Base-by-base conservation (phyloP, 2,113 vertebrate species). In the Tychaedon coryphoeus region DNA sequence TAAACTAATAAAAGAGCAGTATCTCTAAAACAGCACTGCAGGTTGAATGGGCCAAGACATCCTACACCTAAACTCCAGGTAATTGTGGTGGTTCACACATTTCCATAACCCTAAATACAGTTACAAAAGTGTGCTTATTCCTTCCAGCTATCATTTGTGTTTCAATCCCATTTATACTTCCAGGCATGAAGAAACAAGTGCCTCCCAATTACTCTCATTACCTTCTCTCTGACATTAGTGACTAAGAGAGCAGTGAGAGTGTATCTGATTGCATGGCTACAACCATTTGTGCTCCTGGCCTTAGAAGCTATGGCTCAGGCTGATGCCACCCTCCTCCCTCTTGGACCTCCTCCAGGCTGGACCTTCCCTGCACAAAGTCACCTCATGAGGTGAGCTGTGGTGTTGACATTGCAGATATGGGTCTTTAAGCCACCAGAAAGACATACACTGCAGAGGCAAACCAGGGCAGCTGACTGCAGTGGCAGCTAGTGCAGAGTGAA, bases 381-480 rank as follows among this genome's bases (percentile, higher is more conserved):
- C 0, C 0, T 66, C 53, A 70, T 0, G 2, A 56, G 24, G 51
- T 38, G 64, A 92, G 29, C 26, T 81, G 33, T 0, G 0, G 8
- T 8, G 20, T 14, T 2, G 4, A n/a, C 28, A 74, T 28, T 13
- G 26, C 0, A 5, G 33, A 34, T 38, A 62, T 1, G 10, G 33
- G 18, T 19, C 31, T 70, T 86, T 29, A 83, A 45, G 34, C 5
- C 45, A 36, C 16, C 23, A 7, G 13, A 23, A 72, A 86, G 36
- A 38, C 2, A 9, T 33, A 42, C 0, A 2, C 3, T 18, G 8
- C 4, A 38, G 4, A 13, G 3, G 2, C 2, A 36, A 81, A 36
- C 5, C 0, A 1, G 33, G 9, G 19, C 19, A 73, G n/a, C 2
- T 70, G 42, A 26, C 20, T 4, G 4, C 31, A 70, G 19, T 4